phyloP scores from a whole-genome alignment of 2,888 invertebrate species.

The Conomelus anceps region DNA sequence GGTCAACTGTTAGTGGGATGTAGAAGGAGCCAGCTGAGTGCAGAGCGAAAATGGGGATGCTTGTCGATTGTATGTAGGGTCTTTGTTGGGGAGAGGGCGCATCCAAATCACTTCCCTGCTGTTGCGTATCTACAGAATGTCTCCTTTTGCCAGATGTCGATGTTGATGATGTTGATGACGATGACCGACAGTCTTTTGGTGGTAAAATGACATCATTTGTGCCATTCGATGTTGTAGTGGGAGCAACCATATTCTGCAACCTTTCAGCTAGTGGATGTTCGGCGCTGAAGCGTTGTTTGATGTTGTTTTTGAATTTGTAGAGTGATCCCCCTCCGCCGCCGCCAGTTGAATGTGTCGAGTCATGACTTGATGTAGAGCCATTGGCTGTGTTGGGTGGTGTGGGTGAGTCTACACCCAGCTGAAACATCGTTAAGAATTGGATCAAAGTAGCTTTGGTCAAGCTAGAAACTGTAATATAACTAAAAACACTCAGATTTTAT shows the following conservation, averaged over 20 bases:
- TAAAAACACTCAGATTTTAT: neutral
- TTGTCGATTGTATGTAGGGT: slow-evolving; percentile 2
- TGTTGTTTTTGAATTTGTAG: slow-evolving; percentile 92
- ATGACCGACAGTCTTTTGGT: slow-evolving; percentile 11
- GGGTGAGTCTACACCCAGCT: slow-evolving; percentile 18
- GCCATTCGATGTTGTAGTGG: neutral
- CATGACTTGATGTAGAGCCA: slow-evolving; percentile 35
- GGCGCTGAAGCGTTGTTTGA: slow-evolving; percentile 73
- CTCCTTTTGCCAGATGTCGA: slow-evolving; percentile 7
- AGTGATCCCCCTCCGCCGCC: slow-evolving; percentile 20
- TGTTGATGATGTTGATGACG: neutral
- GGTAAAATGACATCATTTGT: neutral
- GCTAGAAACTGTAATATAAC: neutral
- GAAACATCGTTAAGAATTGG: slow-evolving; percentile 6
- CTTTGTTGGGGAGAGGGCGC: slow-evolving; percentile 6
- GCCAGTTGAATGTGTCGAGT: slow-evolving; percentile 40
- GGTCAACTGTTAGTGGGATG: slow-evolving; percentile 76
- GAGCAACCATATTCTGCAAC: neutral
- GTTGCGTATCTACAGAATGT: neutral
- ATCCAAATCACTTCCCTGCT: neutral
- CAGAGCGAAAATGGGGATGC: slow-evolving; percentile 80
- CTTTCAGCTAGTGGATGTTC: slow-evolving; percentile 30
- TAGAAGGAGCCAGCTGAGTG: slow-evolving; percentile 86
- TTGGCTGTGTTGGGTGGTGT: slow-evolving; percentile 19
- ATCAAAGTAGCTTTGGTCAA: neutral